A percentile compares a stretch with the other conserved stretches of the same genome.
phyloP scores from a whole-genome alignment of 2,888 invertebrate species.

The Xanthia togata region DNA sequence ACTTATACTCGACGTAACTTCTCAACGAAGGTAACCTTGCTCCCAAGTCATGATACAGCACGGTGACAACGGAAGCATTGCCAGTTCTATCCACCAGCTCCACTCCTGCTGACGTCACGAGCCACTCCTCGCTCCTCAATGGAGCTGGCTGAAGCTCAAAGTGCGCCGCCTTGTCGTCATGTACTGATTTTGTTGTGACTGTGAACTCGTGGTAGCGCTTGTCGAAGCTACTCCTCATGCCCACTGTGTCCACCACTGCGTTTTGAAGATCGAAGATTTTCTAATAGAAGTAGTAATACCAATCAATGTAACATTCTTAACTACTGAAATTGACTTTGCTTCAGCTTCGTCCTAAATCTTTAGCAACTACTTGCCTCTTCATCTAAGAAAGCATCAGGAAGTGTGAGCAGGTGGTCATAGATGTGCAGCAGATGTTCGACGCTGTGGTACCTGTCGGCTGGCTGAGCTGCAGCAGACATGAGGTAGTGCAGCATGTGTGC shows the following conservation, averaged over 20 bases:
- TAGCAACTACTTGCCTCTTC: slow-evolving; percentile 91
- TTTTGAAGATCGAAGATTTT: slow-evolving; percentile 87
- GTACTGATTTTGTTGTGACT: slow-evolving; percentile 77
- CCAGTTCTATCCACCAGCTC: slow-evolving; percentile 78
- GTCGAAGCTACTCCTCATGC: slow-evolving; percentile 79
- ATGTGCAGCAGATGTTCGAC: slow-evolving; percentile 92
- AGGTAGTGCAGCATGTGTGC: slow-evolving; percentile 90
- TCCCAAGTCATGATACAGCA: slow-evolving; percentile 92
- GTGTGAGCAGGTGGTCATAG: slow-evolving; percentile 81
- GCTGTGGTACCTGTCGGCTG: slow-evolving; percentile 87
- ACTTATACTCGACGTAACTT: slow-evolving; percentile 90
- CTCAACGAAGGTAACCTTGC: slow-evolving; percentile 91
- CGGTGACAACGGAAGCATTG: slow-evolving; percentile 85
- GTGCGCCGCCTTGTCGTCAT: slow-evolving; percentile 80
- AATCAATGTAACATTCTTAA: background rate
- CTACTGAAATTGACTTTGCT: background rate
- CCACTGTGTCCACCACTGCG: slow-evolving; percentile 80
- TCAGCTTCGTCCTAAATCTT: background rate
- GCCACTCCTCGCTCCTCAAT: slow-evolving; percentile 78
- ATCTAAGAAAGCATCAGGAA: slow-evolving; percentile 92
- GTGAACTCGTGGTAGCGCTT: slow-evolving; percentile 79
- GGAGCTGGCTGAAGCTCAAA: slow-evolving; percentile 76
- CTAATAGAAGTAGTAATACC: slow-evolving; percentile 67
- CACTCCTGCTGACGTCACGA: slow-evolving; percentile 80
- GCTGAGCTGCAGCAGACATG: slow-evolving; percentile 80